phyloP scores from a whole-genome alignment of 2,888 invertebrate species.

The Pandemis cinnamomeana region DNA sequence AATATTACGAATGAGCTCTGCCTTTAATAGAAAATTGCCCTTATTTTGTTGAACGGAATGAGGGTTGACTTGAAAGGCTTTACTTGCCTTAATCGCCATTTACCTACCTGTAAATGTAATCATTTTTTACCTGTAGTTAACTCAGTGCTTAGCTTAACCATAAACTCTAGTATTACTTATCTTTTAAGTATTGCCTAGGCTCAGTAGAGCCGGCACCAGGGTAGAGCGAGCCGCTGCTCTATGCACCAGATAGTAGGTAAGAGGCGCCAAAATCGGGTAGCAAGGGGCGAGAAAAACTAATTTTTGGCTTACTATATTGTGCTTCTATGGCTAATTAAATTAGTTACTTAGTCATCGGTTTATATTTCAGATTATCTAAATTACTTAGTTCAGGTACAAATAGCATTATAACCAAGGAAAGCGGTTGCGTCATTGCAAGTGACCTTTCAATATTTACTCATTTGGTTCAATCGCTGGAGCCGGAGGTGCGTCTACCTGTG shows the following conservation, averaged over 20 bases:
- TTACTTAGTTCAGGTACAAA: not conserved
- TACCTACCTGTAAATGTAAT: slow-evolving; percentile 63
- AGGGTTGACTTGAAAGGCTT: slow-evolving; percentile 66
- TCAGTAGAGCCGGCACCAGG: too few species aligned
- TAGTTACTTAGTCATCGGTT: not conserved
- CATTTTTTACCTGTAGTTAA: not conserved
- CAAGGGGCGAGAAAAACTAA: too few species aligned
- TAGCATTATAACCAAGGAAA: not conserved
- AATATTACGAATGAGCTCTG: slow-evolving; percentile 13
- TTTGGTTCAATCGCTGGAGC: not conserved
- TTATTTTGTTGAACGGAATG: slow-evolving; percentile 59
- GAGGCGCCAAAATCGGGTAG: too few species aligned
- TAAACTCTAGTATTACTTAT: not conserved
- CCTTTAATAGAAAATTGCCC: slow-evolving; percentile 22
- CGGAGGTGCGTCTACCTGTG: not conserved
- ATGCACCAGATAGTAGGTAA: too few species aligned
- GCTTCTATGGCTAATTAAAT: not conserved
- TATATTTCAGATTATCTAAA: not conserved
- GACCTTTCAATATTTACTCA: not conserved
- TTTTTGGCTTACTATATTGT: not conserved
- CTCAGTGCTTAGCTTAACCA: not conserved
- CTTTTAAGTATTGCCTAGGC: too few species aligned
- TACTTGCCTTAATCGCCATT: slow-evolving; percentile 61
- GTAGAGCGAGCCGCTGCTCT: too few species aligned
- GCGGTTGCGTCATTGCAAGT: not conserved